Percentiles rank a stretch among this genome's conserved stretches.
phyloP scores from a whole-genome alignment of 1,140 invertebrate species.

The Augochlora pura region DNA sequence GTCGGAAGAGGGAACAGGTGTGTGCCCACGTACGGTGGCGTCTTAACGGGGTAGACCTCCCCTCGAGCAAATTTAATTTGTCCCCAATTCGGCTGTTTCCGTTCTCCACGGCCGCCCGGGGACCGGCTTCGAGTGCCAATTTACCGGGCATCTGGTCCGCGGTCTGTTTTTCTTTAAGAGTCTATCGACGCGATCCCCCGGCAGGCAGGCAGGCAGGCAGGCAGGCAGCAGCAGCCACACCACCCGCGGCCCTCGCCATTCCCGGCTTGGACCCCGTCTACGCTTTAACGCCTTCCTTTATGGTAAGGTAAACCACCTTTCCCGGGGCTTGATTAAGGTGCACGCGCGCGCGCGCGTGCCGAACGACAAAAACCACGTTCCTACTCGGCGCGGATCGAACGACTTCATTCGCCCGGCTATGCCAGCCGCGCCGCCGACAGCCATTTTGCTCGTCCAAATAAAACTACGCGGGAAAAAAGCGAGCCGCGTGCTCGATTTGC shows the following conservation, averaged over 20 bases:
- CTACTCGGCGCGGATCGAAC: neutral
- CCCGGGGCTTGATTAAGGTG: slow-evolving; percentile 34
- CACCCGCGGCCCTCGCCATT: slow-evolving; percentile 3
- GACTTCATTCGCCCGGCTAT: neutral
- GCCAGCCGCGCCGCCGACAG: neutral
- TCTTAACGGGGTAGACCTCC: slow-evolving; percentile 14
- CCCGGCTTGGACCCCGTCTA: slow-evolving; percentile 8
- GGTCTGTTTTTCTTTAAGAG: slow-evolving; percentile 67
- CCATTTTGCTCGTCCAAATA: too few species aligned
- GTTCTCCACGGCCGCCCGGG: slow-evolving; percentile 47
- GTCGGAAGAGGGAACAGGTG: slow-evolving; percentile 12
- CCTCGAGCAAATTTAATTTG: slow-evolving; percentile 64
- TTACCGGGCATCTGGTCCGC: slow-evolving; percentile 63
- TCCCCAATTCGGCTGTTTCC: slow-evolving; percentile 64
- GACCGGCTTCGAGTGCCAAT: slow-evolving; percentile 65
- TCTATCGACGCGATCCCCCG: slow-evolving; percentile 38
- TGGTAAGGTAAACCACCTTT: slow-evolving; percentile 50
- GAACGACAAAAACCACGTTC: slow-evolving; percentile 16
- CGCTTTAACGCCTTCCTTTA: slow-evolving; percentile 52
- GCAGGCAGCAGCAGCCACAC: too few species aligned
- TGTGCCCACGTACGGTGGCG: neutral
- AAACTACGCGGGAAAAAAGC: too few species aligned
- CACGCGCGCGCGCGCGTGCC: neutral
- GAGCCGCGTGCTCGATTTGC: too few species aligned
- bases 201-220: too few species aligned